These are phyloP conservation scores for Tetragonula carbonaria DNA, from an alignment of 2,888 invertebrate genomes.

Conservation along the genomic window DNA sequence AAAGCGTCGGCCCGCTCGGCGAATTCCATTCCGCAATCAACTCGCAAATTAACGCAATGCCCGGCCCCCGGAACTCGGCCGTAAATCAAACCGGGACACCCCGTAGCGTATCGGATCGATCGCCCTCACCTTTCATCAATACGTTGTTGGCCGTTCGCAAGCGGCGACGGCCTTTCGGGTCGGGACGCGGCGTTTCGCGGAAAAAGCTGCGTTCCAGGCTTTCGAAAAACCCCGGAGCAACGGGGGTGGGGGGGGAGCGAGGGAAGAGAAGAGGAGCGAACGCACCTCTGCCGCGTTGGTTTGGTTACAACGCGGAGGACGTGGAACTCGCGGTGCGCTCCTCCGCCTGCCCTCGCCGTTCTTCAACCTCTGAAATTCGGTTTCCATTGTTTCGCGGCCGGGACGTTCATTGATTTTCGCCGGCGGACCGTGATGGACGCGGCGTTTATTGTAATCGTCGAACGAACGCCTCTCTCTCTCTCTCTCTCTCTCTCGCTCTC, in stretches of 20 bases:
- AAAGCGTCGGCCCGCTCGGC: neutral
- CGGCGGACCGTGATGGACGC: conserved; percentile 58
- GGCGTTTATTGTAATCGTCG: conserved; percentile 59
- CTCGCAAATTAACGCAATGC: conserved; percentile 29
- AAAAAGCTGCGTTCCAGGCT: conserved; percentile 21
- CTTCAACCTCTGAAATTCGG: conserved; percentile 47
- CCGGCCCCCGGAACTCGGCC: conserved; percentile 19
- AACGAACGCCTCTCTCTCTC: conserved; percentile 28
- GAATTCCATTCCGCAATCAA: neutral
- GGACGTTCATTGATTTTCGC: conserved; percentile 55
- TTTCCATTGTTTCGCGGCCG: conserved; percentile 54
- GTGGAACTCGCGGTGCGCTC: neutral
- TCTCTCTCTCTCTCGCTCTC: neutral
- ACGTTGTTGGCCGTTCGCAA: conserved; percentile 45
- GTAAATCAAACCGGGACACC: conserved; percentile 47
- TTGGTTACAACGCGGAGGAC: neutral
- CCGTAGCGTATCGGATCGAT: conserved; percentile 55
- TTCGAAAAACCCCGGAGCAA: neutral
- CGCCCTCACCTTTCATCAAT: conserved; percentile 59
- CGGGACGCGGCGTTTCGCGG: conserved; percentile 40
- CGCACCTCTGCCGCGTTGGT: neutral
- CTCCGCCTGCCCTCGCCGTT: neutral
- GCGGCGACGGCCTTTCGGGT: conserved; percentile 16
- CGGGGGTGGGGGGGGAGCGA: neutral
- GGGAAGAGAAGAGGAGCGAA: neutral